Percentiles rank a stretch among this genome's conserved stretches.
phyloP scores from a whole-genome alignment of 2,888 invertebrate species.

The Cecidostiba fungosa region DNA sequence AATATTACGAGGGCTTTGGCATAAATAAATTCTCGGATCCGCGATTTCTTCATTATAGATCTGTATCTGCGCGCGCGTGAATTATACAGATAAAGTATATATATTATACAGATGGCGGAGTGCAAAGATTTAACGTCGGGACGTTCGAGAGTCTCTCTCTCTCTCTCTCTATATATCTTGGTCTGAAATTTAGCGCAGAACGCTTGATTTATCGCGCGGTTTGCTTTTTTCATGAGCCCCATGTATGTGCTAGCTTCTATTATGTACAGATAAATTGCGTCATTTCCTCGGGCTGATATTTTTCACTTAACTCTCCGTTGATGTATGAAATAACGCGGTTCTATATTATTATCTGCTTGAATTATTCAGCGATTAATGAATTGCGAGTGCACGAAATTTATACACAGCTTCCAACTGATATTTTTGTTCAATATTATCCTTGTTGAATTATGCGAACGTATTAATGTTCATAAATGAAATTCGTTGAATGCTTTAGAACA shows the following conservation, averaged over 20 bases:
- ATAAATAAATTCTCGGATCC: neutral
- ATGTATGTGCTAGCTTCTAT: constrained; percentile 2
- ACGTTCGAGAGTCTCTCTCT: neutral
- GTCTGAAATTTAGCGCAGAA: neutral
- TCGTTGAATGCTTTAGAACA: too few species aligned
- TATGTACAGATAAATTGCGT: constrained; percentile 29
- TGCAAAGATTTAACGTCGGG: constrained; percentile 34
- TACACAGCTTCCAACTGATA: too few species aligned
- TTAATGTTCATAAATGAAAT: too few species aligned
- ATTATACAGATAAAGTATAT: constrained; percentile 45
- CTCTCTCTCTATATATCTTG: neutral
- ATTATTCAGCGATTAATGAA: constrained; percentile 1
- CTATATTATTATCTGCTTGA: neutral
- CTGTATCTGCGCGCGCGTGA: constrained; percentile 23
- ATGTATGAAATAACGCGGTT: neutral
- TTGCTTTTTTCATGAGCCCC: constrained; percentile 26
- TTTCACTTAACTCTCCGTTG: constrained; percentile 25
- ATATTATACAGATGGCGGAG: neutral
- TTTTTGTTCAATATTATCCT: too few species aligned
- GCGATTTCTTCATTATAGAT: constrained; percentile 31
- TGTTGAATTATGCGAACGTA: too few species aligned
- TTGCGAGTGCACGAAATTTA: too few species aligned
- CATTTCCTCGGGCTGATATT: constrained; percentile 7
- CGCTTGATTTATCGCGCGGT: neutral
- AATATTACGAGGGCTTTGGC: neutral